Evolutionary conservation across 2,888 invertebrate genomes (phyloP).

Genomic region (Auanema sp.): DNA sequence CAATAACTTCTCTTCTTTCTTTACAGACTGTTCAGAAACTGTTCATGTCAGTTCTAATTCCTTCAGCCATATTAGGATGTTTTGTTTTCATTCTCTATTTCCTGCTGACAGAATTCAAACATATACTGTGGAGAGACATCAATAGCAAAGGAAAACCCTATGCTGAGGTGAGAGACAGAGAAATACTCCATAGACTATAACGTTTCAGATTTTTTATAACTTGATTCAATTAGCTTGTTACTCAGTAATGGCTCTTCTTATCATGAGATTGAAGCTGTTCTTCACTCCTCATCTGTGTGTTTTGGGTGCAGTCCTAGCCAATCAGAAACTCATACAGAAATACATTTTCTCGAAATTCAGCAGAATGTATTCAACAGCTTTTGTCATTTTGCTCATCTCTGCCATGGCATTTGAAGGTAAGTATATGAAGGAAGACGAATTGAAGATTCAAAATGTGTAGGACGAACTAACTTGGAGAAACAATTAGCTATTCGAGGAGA

Average conservation of each 20-base stretch:
- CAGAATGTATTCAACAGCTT: background rate
- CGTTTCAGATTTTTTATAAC: constrained; percentile 70
- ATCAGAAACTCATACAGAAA: constrained; percentile 16
- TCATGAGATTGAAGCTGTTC: constrained; percentile 80
- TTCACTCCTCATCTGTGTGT: constrained; percentile 80
- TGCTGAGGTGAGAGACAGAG: constrained; percentile 12
- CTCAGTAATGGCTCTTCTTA: constrained; percentile 75
- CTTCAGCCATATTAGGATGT: constrained; percentile 9
- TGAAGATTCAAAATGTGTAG: constrained; percentile 12
- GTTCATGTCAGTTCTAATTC: constrained; percentile 70
- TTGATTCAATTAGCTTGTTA: constrained; percentile 76
- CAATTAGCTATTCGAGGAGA: constrained; percentile 71
- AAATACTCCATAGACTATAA: background rate
- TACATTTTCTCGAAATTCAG: constrained; percentile 1
- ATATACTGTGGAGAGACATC: constrained; percentile 11
- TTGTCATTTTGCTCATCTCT: constrained; percentile 24
- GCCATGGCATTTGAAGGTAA: constrained; percentile 24
- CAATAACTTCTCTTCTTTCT: background rate
- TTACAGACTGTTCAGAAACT: constrained; percentile 69
- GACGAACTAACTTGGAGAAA: constrained; percentile 27
- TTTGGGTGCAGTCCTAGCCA: constrained; percentile 73
- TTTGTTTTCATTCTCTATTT: constrained; percentile 16
- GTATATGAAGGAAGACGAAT: background rate
- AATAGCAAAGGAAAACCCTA: constrained; percentile 10
- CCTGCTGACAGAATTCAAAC: constrained; percentile 1